Conservation (phyloP, 2,797 vertebrate genomes). For the Sardinella longiceps region DNA sequence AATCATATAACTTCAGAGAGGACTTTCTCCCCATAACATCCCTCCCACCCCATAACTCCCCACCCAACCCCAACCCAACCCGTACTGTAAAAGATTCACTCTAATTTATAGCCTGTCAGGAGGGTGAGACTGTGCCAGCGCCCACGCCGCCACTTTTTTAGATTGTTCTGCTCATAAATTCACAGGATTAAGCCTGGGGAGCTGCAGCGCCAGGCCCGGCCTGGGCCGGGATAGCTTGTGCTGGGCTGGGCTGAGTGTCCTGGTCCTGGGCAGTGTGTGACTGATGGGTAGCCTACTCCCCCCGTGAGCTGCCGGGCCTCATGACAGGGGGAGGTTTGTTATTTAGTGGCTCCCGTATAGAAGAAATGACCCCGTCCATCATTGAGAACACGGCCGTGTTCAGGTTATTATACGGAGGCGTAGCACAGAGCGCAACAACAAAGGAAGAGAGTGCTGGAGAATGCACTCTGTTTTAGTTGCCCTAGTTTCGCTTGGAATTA, state of each 20-base stretch:
- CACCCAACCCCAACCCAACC: too few relatives aligned
- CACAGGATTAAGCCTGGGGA: background rate
- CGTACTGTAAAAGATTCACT: background rate
- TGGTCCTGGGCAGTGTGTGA: background rate
- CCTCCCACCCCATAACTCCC: too few relatives aligned
- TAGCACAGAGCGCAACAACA: background rate
- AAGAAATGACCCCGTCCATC: slow-evolving; percentile 9
- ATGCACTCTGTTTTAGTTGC: background rate
- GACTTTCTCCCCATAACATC: background rate
- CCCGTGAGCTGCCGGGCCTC: background rate
- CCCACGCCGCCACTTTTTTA: background rate
- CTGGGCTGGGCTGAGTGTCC: too few relatives aligned
- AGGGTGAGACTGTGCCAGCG: background rate
- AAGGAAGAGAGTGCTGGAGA: background rate
- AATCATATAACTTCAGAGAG: background rate
- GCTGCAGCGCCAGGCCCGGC: background rate
- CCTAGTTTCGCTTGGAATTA: background rate
- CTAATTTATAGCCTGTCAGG: background rate
- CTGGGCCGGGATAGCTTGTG: too few relatives aligned
- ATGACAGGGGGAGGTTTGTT: background rate
- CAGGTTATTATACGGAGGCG: background rate
- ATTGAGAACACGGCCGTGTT: background rate
- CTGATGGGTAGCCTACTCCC: background rate
- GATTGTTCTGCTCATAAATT: background rate
- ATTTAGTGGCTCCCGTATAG: background rate